These are phyloP conservation scores for Bhutanitis thaidina DNA, from an alignment of 2,888 invertebrate species.

Conservation along the genomic window DNA sequence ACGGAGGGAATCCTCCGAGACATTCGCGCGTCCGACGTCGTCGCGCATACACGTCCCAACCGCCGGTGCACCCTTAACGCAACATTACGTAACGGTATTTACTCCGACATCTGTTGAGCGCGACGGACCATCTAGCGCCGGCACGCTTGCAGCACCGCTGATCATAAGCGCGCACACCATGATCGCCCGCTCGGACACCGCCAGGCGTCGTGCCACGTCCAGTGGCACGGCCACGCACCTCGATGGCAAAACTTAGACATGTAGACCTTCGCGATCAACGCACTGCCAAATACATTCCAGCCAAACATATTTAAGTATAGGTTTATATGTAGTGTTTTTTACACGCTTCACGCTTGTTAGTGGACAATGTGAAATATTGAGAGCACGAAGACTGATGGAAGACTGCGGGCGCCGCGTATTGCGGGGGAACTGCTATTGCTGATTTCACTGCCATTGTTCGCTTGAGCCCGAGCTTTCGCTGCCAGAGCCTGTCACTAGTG, in stretches of 20 bases:
- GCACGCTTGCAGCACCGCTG: slow-evolving; percentile 70
- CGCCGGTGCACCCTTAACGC: slow-evolving; percentile 55
- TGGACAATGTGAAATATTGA: slow-evolving; percentile 32
- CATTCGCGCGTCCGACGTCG: slow-evolving; percentile 66
- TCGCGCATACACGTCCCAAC: slow-evolving; percentile 49
- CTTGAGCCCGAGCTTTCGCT: slow-evolving; percentile 53
- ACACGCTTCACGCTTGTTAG: slow-evolving; percentile 54
- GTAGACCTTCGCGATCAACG: slow-evolving; percentile 35
- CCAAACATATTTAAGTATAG: slow-evolving; percentile 33
- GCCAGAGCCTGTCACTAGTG: slow-evolving; percentile 54
- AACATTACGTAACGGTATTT: slow-evolving; percentile 63
- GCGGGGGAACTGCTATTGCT: slow-evolving; percentile 41
- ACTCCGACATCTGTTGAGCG: slow-evolving; percentile 71
- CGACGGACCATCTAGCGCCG: slow-evolving; percentile 46
- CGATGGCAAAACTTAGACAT: slow-evolving; percentile 50
- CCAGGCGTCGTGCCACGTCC: slow-evolving; percentile 39
- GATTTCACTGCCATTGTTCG: slow-evolving; percentile 47
- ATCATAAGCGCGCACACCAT: slow-evolving; percentile 60
- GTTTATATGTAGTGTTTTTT: slow-evolving; percentile 41
- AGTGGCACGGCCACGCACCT: slow-evolving; percentile 45
- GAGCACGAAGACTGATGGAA: slow-evolving; percentile 42
- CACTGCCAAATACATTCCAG: slow-evolving; percentile 45
- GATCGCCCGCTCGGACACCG: slow-evolving; percentile 42
- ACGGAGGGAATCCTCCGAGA: slow-evolving; percentile 44
- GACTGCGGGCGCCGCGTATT: slow-evolving; percentile 18